Percentiles rank a stretch among this genome's conserved stretches.
phyloP scores from a whole-genome alignment of 2,888 invertebrate species.

The Calliopum simillimum region DNA sequence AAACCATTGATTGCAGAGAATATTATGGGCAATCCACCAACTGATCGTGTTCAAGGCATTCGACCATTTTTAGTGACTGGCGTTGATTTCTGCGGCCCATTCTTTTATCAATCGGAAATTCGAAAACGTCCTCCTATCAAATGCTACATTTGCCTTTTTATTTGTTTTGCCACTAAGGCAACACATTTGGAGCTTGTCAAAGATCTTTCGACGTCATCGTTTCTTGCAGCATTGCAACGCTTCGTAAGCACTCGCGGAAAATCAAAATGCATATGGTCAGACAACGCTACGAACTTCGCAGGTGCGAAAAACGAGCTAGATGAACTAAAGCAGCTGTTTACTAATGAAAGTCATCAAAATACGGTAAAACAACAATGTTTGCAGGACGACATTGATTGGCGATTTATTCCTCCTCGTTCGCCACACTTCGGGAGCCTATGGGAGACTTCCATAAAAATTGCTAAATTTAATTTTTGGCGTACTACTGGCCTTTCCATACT shows the following conservation, averaged over 20 bases:
- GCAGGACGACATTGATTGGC: constrained; percentile 34
- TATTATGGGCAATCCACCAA: constrained; percentile 36
- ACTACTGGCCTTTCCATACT: constrained; percentile 30
- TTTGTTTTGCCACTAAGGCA: constrained; percentile 13
- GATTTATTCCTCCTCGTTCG: constrained; percentile 40
- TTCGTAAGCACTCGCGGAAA: constrained; percentile 3
- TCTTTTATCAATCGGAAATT: background rate
- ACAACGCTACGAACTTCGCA: constrained; percentile 26
- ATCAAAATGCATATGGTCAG: constrained; percentile 3
- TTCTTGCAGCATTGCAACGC: constrained; percentile 6
- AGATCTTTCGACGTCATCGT: background rate
- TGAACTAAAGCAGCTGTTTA: background rate
- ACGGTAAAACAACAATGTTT: constrained; percentile 31
- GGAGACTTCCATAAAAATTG: constrained; percentile 39
- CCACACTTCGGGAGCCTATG: constrained; percentile 41
- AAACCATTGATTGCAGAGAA: constrained; percentile 35
- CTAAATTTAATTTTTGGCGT: constrained; percentile 40
- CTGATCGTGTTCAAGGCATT: constrained; percentile 3
- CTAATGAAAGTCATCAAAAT: background rate
- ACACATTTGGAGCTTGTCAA: background rate
- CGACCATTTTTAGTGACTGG: constrained; percentile 28
- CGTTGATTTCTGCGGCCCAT: constrained; percentile 33
- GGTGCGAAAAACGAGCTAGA: constrained; percentile 15
- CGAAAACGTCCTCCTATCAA: constrained; percentile 12
- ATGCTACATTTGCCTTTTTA: constrained; percentile 16